Percentiles rank a stretch among this genome's conserved stretches.
Evolutionary conservation across 2,888 invertebrate species (phyloP).

Genomic region (Escarpia spicata): DNA sequence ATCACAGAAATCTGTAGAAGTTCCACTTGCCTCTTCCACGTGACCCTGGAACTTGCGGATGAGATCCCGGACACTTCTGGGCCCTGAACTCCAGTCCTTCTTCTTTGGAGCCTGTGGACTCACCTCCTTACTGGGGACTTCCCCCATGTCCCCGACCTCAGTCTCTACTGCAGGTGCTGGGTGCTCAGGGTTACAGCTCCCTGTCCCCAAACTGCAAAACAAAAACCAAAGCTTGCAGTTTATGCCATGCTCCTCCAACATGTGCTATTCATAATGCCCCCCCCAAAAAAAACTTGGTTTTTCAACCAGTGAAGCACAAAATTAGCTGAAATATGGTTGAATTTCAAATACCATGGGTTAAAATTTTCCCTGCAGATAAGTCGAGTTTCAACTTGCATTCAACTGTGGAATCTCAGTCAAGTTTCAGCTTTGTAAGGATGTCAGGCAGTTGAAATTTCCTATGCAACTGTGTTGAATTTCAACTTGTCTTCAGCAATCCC

Average conservation of each 20-base stretch:
- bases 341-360: no score
- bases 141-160: neutral
- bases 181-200: neutral
- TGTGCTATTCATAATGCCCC: no score
- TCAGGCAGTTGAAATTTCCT: no score
- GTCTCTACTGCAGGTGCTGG: neutral
- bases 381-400: no score
- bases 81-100: neutral
- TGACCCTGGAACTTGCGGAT: slow-evolving; percentile 16
- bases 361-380: no score
- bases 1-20: neutral
- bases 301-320: no score
- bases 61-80: neutral
- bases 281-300: no score
- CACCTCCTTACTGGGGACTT: neutral
- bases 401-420: no score
- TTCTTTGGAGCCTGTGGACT: neutral
- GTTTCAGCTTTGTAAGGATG: no score
- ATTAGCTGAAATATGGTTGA: no score
- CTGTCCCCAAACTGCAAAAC: neutral
- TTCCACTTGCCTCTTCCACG: neutral
- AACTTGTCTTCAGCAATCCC: no score
- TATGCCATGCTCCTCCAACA: neutral
- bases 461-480: no score
- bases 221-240: neutral